These are phyloP conservation scores for Synergus umbraculus DNA, from an alignment of 2,888 invertebrate genomes.

Conservation along the genomic window DNA sequence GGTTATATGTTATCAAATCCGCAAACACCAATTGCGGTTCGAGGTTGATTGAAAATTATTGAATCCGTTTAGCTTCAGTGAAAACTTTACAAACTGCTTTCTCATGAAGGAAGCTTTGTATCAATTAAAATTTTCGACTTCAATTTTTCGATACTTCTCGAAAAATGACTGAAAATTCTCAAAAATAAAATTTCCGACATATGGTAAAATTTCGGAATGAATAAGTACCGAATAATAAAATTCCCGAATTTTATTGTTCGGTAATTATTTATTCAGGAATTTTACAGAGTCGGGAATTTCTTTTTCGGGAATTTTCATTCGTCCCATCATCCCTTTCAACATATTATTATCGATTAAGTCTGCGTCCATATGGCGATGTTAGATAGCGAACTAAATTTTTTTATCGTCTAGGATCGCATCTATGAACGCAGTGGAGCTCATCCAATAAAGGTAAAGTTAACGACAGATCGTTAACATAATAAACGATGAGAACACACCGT, in stretches of 20 bases:
- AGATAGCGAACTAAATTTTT: conserved; percentile 51
- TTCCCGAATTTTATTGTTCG: too few species aligned
- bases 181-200: too few species aligned
- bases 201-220: too few species aligned
- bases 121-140: too few species aligned
- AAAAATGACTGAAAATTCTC: too few species aligned
- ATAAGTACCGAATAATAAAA: too few species aligned
- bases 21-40: background rate
- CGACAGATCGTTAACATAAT: conserved; percentile 73
- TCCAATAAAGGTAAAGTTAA: conserved; percentile 73
- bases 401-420: conserved; percentile 51
- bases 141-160: too few species aligned
- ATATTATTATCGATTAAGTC: background rate
- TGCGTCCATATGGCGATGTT: conserved; percentile 42
- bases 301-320: too few species aligned
- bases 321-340: background rate
- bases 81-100: background rate
- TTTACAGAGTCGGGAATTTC: too few species aligned
- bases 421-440: conserved; percentile 63
- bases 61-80: background rate
- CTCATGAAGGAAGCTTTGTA: too few species aligned
- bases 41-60: background rate
- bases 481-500: conserved; percentile 70
- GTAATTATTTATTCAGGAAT: too few species aligned
- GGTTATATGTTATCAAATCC: background rate